phyloP scores from a whole-genome alignment of 1,140 invertebrate genomes.

The Cyclargus thomasi region DNA sequence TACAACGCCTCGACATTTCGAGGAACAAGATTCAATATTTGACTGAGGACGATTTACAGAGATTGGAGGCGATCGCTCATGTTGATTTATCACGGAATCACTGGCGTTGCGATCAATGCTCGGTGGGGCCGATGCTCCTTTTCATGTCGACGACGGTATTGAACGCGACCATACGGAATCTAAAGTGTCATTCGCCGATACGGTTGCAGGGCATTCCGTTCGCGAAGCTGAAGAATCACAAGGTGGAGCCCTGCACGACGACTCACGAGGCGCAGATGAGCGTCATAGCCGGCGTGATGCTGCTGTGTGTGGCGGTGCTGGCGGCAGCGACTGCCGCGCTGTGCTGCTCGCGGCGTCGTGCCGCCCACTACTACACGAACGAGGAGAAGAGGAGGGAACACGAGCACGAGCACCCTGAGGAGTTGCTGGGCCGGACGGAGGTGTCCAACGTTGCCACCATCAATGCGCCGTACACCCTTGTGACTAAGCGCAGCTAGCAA shows the following conservation, averaged over 20 bases:
- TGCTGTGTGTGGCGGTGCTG: constrained; percentile 73
- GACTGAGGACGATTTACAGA: constrained; percentile 74
- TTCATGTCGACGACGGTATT: constrained; percentile 73
- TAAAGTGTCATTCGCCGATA: constrained; percentile 74
- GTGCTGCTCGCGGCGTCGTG: constrained; percentile 78
- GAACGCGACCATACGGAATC: constrained; percentile 65
- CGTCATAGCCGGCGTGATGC: constrained; percentile 76
- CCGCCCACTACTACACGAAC: constrained; percentile 84
- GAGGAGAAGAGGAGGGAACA: constrained; percentile 79
- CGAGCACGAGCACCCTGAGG: constrained; percentile 70
- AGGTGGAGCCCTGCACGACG: constrained; percentile 74
- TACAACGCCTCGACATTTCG: constrained; percentile 79
- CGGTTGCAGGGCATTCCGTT: constrained; percentile 70
- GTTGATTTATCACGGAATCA: constrained; percentile 78
- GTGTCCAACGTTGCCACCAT: constrained; percentile 59
- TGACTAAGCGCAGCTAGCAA: constrained; percentile 59
- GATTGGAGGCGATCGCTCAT: constrained; percentile 70
- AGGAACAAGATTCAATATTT: constrained; percentile 78
- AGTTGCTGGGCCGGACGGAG: constrained; percentile 49
- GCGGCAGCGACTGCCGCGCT: constrained; percentile 71
- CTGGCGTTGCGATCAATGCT: constrained; percentile 82
- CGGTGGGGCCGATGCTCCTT: constrained; percentile 75
- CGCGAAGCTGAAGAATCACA: constrained; percentile 59
- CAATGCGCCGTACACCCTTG: constrained; percentile 57
- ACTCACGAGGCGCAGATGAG: constrained; percentile 76